Percentiles rank a stretch among this genome's conserved stretches.
phyloP scores from a whole-genome alignment of 2,113 vertebrate species.

The Fregetta grallaria region DNA sequence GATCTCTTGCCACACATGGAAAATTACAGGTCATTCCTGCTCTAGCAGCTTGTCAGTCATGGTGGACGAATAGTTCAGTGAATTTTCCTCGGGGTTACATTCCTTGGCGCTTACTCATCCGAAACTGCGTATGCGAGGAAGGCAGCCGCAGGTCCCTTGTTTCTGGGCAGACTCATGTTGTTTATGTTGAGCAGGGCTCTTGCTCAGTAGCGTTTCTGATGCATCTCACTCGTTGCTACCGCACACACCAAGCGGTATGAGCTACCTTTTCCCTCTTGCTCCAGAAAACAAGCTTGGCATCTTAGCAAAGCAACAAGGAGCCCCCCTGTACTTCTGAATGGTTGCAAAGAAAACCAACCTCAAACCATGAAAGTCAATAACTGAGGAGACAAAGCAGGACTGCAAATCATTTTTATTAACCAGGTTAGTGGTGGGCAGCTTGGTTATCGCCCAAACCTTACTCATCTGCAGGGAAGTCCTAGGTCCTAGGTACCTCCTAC shows the following conservation, averaged over 20 bases:
- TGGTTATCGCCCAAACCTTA: neutral
- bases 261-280: neutral
- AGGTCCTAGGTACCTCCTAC: neutral
- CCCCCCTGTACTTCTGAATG: neutral
- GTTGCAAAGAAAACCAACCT: neutral
- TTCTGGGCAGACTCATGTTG: neutral
- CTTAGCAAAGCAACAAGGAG: neutral
- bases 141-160: neutral
- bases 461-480: neutral
- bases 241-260: fast-evolving
- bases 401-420: neutral
- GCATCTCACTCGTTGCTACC: neutral
- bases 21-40: neutral
- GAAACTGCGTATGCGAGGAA: neutral
- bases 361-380: neutral
- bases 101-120: neutral
- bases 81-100: neutral
- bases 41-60: neutral
- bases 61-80: neutral
- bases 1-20: neutral
- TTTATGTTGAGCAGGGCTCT: neutral
- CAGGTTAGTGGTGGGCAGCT: neutral
- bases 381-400: neutral
- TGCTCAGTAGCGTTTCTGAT: neutral
- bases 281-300: neutral